Conservation (phyloP, 2,113 vertebrate species). For the Pollimyrus isidori region DNA sequence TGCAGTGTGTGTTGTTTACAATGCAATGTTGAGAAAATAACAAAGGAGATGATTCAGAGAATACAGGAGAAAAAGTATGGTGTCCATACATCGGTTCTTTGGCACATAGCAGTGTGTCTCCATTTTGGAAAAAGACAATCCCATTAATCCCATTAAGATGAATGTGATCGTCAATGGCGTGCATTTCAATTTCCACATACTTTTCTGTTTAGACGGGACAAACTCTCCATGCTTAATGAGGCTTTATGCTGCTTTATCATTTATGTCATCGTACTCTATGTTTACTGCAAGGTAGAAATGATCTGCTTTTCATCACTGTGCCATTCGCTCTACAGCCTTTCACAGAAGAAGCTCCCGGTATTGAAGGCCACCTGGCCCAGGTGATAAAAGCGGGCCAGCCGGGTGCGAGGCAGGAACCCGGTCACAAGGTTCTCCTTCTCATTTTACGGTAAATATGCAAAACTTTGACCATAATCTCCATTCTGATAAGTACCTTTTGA, state of each 20-base stretch:
- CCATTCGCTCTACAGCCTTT: neutral
- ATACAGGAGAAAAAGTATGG: constrained; percentile 16
- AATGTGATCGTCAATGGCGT: neutral
- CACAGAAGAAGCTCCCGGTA: neutral
- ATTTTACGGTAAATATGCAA: neutral
- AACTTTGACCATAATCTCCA: neutral
- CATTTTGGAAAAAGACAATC: neutral
- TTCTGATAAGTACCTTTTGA: neutral
- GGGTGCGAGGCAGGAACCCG: neutral
- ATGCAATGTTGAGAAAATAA: neutral
- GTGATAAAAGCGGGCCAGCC: neutral
- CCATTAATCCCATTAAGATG: neutral
- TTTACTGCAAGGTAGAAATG: neutral
- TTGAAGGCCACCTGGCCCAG: neutral
- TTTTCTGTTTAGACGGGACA: neutral
- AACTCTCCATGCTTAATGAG: constrained; percentile 10
- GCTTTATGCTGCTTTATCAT: constrained; percentile 4
- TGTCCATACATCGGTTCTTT: neutral
- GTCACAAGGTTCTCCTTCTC: neutral
- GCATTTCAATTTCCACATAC: neutral
- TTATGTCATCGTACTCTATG: neutral
- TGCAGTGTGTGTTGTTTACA: neutral
- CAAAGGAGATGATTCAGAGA: constrained; percentile 22
- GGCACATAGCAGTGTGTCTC: neutral
- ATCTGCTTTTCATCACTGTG: neutral